Conservation (phyloP, 1,140 invertebrate genomes). For the Drosophila ambigua region DNA sequence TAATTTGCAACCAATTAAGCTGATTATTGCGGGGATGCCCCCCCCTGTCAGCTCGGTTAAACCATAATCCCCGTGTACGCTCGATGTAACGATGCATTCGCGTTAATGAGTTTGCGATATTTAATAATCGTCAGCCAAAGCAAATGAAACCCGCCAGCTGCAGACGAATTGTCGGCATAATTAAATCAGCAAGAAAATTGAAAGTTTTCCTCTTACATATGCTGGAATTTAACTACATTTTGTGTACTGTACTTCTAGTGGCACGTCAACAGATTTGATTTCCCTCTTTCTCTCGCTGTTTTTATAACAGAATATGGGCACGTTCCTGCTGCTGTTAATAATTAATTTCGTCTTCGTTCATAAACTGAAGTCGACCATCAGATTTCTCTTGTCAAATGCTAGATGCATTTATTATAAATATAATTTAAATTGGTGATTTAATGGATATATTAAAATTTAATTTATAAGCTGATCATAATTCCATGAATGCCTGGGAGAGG, state of each 20-base stretch:
- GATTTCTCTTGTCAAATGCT: too few relatives aligned
- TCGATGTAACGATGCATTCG: slow-evolving; percentile 16
- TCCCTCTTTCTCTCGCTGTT: neutral
- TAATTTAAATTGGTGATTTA: too few relatives aligned
- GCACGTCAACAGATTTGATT: neutral
- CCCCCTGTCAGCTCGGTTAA: neutral
- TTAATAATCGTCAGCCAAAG: slow-evolving; percentile 29
- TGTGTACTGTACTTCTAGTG: neutral
- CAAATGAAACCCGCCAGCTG: slow-evolving; percentile 12
- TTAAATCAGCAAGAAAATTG: slow-evolving; percentile 35
- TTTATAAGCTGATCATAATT: too few relatives aligned
- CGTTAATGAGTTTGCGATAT: slow-evolving; percentile 41
- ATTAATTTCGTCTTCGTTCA: slow-evolving; percentile 59
- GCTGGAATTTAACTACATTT: neutral
- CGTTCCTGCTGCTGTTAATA: slow-evolving; percentile 65
- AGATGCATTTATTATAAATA: too few relatives aligned
- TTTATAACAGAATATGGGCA: slow-evolving; percentile 64
- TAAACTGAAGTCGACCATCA: slow-evolving; percentile 6
- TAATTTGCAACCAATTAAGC: slow-evolving; percentile 39
- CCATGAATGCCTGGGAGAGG: too few relatives aligned
- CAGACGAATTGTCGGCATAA: slow-evolving; percentile 23
- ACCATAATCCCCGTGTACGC: neutral
- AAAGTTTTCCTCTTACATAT: neutral
- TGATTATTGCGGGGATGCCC: slow-evolving; percentile 22
- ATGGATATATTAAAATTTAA: too few relatives aligned